Base-by-base conservation (phyloP, 2,888 invertebrate genomes). In the Agrochola circellaris region DNA sequence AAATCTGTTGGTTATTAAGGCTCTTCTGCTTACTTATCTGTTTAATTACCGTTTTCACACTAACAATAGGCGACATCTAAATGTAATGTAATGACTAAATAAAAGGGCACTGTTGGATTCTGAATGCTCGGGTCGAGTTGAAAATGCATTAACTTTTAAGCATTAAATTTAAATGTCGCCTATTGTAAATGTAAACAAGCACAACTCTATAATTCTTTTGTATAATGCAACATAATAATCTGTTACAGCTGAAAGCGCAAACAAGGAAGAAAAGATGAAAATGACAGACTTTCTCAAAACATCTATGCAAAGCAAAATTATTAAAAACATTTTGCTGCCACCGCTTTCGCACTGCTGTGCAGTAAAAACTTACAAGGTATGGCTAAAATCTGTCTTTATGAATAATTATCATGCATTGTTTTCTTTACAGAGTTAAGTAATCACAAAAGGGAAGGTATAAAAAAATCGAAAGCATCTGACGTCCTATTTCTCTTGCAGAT, bases 401-500 rank as follows among this genome's bases (percentile, higher is more conserved):
- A 20, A 65, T 42, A 38, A 38, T 38, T 38, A 26, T 1, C 30
- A 30, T 71, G 13, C 17, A 17, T 45, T 26, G 4, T n/a, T 13
- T 65, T 48, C 8, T 72, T 7, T 34, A 48, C 5, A 71, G 1
- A 34, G 34, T 54, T 9, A 54, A 38, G 15, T 34, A 34, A 61
- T 1, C 60, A 61, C n/a, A 38, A 23, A 15, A 45, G 23, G 2
- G 17, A 34, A 56, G 13, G 8, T 58, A 70, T 45, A 6, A 26
- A 17, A 42, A 56, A 58, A 69, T 34, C 8, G 5, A 58, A 23
- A 15, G 1, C 3, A 38, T 60, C 0, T 7, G 20, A 56, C 6
- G 8, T 26, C 1, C 1, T 51, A 4, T 51, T 38, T 45, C 11
- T 38, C 56, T 70, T 77, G 20, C 89, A 98, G 98, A 97, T 98